phyloP scores from a whole-genome alignment of 2,113 vertebrate genomes.

The Excalfactoria chinensis region DNA sequence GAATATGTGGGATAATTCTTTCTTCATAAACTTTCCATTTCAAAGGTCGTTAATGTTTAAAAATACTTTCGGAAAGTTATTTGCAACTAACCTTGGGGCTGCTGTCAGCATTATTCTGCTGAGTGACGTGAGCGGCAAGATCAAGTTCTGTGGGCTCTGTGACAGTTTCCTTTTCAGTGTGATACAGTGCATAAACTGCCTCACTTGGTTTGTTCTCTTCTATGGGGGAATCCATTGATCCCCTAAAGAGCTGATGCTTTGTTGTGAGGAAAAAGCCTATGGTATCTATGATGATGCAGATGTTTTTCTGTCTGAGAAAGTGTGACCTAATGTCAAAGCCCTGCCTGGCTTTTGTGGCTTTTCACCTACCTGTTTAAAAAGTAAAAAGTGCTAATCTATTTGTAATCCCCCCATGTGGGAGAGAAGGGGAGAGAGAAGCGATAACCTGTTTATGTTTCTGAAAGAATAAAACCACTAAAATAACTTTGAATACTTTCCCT shows the following conservation, averaged over 20 bases:
- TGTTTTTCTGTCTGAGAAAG: neutral
- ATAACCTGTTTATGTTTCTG: neutral
- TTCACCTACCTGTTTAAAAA: neutral
- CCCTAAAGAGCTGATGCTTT: neutral
- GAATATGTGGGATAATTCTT: neutral
- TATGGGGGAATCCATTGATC: neutral
- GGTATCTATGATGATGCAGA: neutral
- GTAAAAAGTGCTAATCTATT: neutral
- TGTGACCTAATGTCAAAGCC: rapidly evolving
- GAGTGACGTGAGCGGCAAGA: neutral
- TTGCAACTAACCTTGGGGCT: neutral
- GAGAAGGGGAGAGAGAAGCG: neutral
- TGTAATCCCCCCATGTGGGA: neutral
- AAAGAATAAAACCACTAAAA: neutral
- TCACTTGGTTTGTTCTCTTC: neutral
- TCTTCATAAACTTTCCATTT: neutral
- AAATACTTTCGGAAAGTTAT: neutral
- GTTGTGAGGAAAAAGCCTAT: neutral
- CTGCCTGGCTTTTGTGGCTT: neutral
- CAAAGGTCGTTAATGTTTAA: neutral
- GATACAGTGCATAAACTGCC: neutral
- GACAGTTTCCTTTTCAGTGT: neutral
- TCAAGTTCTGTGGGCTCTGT: neutral
- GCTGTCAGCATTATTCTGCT: neutral
- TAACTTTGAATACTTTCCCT: neutral